These are phyloP conservation scores for Scolopax rusticola DNA, from an alignment of 2,797 vertebrate genomes.

Conservation along the genomic window DNA sequence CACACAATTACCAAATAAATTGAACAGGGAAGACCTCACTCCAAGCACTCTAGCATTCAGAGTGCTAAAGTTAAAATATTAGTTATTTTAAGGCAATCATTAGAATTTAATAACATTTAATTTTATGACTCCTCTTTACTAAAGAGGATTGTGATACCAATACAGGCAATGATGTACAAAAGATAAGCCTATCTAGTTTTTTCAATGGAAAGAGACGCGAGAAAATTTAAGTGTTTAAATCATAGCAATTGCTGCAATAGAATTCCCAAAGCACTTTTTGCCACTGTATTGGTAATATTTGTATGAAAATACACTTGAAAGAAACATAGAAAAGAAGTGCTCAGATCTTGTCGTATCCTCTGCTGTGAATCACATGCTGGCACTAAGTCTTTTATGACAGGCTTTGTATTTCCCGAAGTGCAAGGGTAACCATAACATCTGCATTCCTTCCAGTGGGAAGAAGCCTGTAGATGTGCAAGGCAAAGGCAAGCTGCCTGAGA, in stretches of 20 bases:
- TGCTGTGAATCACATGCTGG: not conserved
- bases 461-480: not conserved
- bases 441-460: slow-evolving; percentile 7
- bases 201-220: not conserved
- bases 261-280: slow-evolving; percentile 17
- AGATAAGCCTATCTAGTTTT: not conserved
- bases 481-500: not conserved
- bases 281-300: not conserved
- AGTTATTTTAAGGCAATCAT: not conserved
- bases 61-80: not conserved
- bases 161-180: not conserved
- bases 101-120: not conserved
- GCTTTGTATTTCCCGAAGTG: slow-evolving; percentile 11
- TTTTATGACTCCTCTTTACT: not conserved
- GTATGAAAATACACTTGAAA: not conserved
- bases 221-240: not conserved
- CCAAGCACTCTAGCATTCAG: not conserved
- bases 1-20: not conserved
- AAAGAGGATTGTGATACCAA: not conserved
- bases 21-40: not conserved
- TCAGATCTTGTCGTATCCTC: slow-evolving; percentile 6
- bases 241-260: not conserved
- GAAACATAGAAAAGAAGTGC: not conserved
- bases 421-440: slow-evolving; percentile 9
- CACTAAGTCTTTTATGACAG: not conserved